Evolutionary conservation across 2,888 invertebrate species (phyloP).

Genomic region (Sycophila texana): DNA sequence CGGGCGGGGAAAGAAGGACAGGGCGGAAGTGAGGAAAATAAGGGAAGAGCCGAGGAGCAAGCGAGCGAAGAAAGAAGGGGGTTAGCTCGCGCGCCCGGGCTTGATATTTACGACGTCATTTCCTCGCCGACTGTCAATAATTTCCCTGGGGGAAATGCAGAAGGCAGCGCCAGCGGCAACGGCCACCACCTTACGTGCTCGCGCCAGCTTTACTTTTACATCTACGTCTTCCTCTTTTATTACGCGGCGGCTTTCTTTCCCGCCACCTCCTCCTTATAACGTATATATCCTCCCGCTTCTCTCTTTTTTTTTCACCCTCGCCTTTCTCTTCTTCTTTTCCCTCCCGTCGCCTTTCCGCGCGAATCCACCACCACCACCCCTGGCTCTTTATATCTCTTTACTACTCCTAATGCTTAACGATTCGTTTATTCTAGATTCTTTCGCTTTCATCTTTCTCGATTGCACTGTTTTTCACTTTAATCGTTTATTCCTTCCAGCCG

Average conservation of each 20-base stretch:
- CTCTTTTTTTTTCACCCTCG: conserved; percentile 23
- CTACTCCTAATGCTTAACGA: conserved; percentile 50
- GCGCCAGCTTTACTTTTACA: conserved; percentile 59
- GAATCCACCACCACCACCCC: conserved; percentile 5
- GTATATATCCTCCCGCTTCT: conserved; percentile 51
- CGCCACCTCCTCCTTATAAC: conserved; percentile 23
- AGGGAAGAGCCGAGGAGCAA: conserved; percentile 39
- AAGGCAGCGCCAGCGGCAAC: conserved; percentile 59
- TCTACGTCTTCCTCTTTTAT: conserved; percentile 55
- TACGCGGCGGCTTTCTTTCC: conserved; percentile 51
- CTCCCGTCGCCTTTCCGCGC: conserved; percentile 44
- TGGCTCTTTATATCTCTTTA: conserved; percentile 57
- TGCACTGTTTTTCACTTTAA: conserved; percentile 45
- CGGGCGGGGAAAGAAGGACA: conserved; percentile 57
- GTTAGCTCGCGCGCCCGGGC: conserved; percentile 63
- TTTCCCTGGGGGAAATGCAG: conserved; percentile 73
- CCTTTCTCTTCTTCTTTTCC: conserved; percentile 60
- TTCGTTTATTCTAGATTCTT: conserved; percentile 47
- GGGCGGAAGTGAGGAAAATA: conserved; percentile 51
- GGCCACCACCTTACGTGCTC: conserved; percentile 59
- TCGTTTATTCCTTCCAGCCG: conserved; percentile 23
- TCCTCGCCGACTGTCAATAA: conserved; percentile 75
- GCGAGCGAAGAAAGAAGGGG: conserved; percentile 56
- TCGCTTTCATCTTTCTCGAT: conserved; percentile 37
- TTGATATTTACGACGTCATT: conserved; percentile 75